Conservation (phyloP, 1,140 invertebrate genomes). For the Acyrthosiphon pisum region DNA sequence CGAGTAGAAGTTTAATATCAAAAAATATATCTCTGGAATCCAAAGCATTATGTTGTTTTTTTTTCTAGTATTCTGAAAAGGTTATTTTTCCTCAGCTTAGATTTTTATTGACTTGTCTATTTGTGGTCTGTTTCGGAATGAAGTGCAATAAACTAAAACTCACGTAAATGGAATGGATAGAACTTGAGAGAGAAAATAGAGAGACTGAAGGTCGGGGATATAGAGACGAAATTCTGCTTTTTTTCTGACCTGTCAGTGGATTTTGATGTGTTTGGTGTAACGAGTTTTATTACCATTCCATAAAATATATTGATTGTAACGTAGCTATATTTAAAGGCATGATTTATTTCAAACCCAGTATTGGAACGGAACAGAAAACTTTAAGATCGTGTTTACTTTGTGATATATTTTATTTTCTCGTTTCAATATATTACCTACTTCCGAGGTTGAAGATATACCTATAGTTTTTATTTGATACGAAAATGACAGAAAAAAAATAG, state of each 20-base stretch:
- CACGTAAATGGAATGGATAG: not conserved
- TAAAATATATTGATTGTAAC: not conserved
- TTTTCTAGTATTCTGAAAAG: not conserved
- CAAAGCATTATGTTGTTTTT: not conserved
- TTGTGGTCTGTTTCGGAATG: not conserved
- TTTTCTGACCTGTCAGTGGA: not conserved
- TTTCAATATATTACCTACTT: not conserved
- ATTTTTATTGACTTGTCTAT: constrained; percentile 10
- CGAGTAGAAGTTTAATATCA: not conserved
- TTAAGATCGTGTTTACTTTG: not conserved
- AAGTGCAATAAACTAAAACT: not conserved
- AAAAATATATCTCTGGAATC: not conserved
- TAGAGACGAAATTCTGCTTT: not conserved
- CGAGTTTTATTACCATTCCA: not conserved
- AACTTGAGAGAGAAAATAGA: not conserved
- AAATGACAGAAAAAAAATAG: too few relatives aligned
- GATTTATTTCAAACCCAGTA: not conserved
- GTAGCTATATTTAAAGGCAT: not conserved
- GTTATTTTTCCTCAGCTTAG: not conserved
- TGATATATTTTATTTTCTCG: not conserved
- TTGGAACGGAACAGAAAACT: not conserved
- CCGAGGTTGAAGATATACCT: not conserved
- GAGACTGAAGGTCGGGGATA: not conserved
- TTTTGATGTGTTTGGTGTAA: not conserved
- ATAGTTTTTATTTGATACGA: not conserved